These are phyloP conservation scores for Acanthoscelides obtectus DNA, from an alignment of 2,888 invertebrate species.

Conservation along the genomic window DNA sequence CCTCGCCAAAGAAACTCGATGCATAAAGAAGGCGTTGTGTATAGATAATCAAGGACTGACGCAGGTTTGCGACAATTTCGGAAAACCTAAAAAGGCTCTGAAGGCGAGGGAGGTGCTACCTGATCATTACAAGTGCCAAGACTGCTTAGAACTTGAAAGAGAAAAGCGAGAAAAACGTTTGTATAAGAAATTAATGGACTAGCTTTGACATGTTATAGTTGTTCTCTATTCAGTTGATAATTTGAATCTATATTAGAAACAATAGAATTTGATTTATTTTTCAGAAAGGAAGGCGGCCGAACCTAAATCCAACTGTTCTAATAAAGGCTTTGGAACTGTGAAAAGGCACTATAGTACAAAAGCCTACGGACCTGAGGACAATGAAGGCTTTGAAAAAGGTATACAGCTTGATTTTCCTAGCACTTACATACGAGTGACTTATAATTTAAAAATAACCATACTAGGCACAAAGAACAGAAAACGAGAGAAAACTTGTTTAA, in stretches of 20 bases:
- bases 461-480: no score
- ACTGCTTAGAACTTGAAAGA: constrained; percentile 19
- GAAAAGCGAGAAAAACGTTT: constrained; percentile 21
- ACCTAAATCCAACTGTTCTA: not conserved
- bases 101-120: constrained; percentile 5
- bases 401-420: no score
- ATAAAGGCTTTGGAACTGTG: not conserved
- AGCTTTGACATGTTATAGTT: no score
- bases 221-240: no score
- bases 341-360: not conserved
- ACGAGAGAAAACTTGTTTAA: no score
- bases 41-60: constrained; percentile 23
- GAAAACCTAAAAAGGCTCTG: constrained; percentile 19
- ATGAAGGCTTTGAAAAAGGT: not conserved
- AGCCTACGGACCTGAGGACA: not conserved
- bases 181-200: no score
- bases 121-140: constrained; percentile 16
- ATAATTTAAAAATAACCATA: no score
- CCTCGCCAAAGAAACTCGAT: constrained; percentile 26
- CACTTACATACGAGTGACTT: no score
- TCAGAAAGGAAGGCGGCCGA: not conserved
- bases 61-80: constrained; percentile 26
- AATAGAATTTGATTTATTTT: not conserved
- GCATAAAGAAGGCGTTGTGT: constrained; percentile 26
- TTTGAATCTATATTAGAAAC: not conserved